Conservation (phyloP, 2,797 vertebrate species). For the Gouania willdenowi region DNA sequence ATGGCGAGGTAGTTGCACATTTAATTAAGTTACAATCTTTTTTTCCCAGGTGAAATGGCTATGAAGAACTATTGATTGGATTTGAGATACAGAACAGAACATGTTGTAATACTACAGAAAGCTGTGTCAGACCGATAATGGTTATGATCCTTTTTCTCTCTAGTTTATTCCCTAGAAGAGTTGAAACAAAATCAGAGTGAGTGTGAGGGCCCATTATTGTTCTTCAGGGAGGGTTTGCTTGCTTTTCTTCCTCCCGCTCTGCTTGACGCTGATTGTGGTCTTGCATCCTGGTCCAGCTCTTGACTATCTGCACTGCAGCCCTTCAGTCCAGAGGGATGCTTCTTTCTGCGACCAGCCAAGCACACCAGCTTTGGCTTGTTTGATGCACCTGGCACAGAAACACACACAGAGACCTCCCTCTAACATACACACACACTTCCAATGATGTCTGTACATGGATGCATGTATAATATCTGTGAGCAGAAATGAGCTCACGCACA, state of each 20-base stretch:
- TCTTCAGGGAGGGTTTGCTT: constrained; percentile 44
- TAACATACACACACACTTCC: constrained; percentile 21
- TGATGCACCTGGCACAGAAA: constrained; percentile 21
- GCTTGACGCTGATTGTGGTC: constrained; percentile 55
- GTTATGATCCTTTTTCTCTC: constrained; percentile 31
- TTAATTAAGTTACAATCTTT: constrained; percentile 29
- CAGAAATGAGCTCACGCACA: constrained; percentile 37
- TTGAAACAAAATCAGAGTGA: constrained; percentile 39
- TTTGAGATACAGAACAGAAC: constrained; percentile 40
- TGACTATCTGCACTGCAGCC: constrained; percentile 34
- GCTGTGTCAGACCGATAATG: constrained; percentile 61
- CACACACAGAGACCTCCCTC: constrained; percentile 24
- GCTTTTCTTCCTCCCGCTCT: constrained; percentile 37
- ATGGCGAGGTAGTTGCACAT: neutral
- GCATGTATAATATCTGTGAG: constrained; percentile 45
- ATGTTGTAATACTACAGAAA: constrained; percentile 37
- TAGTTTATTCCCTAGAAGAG: constrained; percentile 37
- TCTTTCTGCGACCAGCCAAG: constrained; percentile 21
- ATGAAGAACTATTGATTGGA: constrained; percentile 30
- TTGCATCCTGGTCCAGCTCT: constrained; percentile 50
- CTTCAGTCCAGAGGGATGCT: constrained; percentile 37
- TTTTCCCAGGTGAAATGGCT: constrained; percentile 13
- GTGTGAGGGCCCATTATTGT: constrained; percentile 47
- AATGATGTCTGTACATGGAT: constrained; percentile 32
- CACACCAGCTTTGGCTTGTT: constrained; percentile 30